Conservation (phyloP, 23 tunicate genomes). For the Styela clava region DNA sequence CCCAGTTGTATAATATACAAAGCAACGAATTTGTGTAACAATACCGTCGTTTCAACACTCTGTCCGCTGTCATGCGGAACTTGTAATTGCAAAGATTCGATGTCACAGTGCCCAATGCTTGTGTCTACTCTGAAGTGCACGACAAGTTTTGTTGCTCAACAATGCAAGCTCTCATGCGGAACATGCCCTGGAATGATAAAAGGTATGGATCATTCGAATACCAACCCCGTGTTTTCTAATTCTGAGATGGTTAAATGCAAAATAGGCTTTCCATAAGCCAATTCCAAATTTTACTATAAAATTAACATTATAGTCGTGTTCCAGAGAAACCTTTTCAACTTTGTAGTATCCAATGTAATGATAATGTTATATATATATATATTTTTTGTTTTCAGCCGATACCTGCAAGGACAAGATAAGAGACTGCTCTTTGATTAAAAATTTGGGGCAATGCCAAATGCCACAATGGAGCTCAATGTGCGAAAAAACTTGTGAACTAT, state of each 20-base stretch:
- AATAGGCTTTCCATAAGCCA: too few relatives aligned
- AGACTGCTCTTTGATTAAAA: constrained; percentile 8
- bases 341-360: too few relatives aligned
- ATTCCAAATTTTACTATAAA: too few relatives aligned
- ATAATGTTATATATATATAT: too few relatives aligned
- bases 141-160: background rate
- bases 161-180: constrained; percentile 23
- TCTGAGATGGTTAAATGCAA: too few relatives aligned
- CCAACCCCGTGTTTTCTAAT: too few relatives aligned
- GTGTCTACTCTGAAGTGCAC: constrained; percentile 11
- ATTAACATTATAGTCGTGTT: too few relatives aligned
- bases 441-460: constrained; percentile 9
- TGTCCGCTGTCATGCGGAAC: constrained; percentile 18
- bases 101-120: constrained; percentile 2
- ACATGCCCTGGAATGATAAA: background rate
- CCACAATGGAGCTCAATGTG: constrained; percentile 5
- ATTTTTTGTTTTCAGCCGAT: constrained; percentile 1
- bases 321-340: too few relatives aligned
- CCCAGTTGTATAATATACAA: constrained; percentile 26
- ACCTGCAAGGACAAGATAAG: constrained; percentile 3
- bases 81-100: constrained; percentile 17
- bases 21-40: constrained; percentile 4
- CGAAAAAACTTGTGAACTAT: constrained; percentile 17
- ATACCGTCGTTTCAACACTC: background rate
- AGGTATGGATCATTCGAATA: too few relatives aligned